These are phyloP conservation scores for Caprella mutica DNA, from an alignment of 2,888 invertebrate genomes.

Conservation along the genomic window DNA sequence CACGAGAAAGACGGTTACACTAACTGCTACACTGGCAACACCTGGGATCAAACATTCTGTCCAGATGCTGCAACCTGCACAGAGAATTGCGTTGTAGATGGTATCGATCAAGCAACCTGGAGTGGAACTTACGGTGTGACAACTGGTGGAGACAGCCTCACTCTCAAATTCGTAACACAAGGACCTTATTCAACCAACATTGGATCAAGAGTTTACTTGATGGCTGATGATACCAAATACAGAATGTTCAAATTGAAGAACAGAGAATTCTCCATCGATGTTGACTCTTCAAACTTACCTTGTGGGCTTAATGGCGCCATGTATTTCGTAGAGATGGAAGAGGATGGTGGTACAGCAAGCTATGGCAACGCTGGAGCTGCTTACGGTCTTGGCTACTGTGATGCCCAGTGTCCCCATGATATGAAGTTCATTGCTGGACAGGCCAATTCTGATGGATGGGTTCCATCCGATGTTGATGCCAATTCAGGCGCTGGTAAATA, in stretches of 20 bases:
- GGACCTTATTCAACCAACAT: constrained; percentile 31
- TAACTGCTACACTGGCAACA: constrained; percentile 32
- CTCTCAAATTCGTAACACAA: constrained; percentile 24
- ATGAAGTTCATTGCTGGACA: constrained; percentile 33
- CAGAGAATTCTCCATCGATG: constrained; percentile 25
- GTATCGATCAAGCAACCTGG: constrained; percentile 22
- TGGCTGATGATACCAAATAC: constrained; percentile 25
- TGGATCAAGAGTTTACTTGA: constrained; percentile 29
- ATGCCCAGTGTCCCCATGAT: constrained; percentile 34
- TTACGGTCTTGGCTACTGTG: constrained; percentile 34
- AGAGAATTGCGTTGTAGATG: constrained; percentile 29
- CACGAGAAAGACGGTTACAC: constrained; percentile 12
- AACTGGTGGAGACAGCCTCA: constrained; percentile 9
- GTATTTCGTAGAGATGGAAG: constrained; percentile 34
- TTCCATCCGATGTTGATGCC: constrained; percentile 20
- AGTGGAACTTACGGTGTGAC: constrained; percentile 24
- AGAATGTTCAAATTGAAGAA: constrained; percentile 32
- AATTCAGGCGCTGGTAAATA: constrained; percentile 32
- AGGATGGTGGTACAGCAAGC: constrained; percentile 27
- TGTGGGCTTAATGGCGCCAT: constrained; percentile 34
- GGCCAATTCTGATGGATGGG: constrained; percentile 29
- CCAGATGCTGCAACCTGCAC: constrained; percentile 32
- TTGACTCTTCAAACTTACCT: constrained; percentile 24
- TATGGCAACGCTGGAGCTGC: constrained; percentile 29
- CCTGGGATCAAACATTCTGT: constrained; percentile 25